Evolutionary conservation across 2,888 invertebrate species (phyloP).

Genomic region (Heteromyza rotundicornis): DNA sequence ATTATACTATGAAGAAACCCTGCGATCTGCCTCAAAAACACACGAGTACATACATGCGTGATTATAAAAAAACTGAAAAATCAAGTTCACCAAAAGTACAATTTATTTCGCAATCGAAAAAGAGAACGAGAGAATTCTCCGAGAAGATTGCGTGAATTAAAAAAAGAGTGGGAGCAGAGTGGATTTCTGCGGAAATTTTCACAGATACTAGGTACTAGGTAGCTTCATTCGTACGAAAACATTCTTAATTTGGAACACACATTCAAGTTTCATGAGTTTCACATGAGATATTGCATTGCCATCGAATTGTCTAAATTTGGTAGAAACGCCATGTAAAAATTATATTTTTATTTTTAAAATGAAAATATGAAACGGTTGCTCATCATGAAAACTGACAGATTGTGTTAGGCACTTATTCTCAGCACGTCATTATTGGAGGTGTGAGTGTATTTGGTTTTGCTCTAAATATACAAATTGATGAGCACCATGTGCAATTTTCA

Average conservation of each 20-base stretch:
- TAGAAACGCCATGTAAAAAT: slow-evolving; percentile 1
- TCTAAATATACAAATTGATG: too few species aligned
- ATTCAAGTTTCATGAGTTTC: neutral
- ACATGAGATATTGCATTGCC: neutral
- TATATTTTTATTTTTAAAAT: neutral
- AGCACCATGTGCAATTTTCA: too few species aligned
- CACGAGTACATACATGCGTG: too few species aligned
- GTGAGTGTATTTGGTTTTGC: too few species aligned
- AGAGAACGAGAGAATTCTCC: neutral
- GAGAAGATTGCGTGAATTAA: neutral
- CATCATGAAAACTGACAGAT: neutral
- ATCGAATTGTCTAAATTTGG: slow-evolving; percentile 25
- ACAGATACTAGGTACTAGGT: neutral
- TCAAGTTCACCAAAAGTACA: too few species aligned
- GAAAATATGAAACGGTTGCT: neutral
- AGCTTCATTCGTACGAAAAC: too few species aligned
- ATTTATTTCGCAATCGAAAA: too few species aligned
- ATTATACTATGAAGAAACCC: too few species aligned
- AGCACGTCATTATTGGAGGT: too few species aligned
- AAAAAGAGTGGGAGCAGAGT: neutral
- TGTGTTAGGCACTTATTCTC: too few species aligned
- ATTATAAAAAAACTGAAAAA: too few species aligned
- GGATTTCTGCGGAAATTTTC: neutral
- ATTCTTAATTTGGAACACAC: slow-evolving; percentile 6
- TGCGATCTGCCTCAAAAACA: too few species aligned